Evolutionary conservation across 2,797 vertebrate genomes (phyloP), one percentile per base, ranked within the genome.

Genomic region (Epinephelus coioides): DNA sequence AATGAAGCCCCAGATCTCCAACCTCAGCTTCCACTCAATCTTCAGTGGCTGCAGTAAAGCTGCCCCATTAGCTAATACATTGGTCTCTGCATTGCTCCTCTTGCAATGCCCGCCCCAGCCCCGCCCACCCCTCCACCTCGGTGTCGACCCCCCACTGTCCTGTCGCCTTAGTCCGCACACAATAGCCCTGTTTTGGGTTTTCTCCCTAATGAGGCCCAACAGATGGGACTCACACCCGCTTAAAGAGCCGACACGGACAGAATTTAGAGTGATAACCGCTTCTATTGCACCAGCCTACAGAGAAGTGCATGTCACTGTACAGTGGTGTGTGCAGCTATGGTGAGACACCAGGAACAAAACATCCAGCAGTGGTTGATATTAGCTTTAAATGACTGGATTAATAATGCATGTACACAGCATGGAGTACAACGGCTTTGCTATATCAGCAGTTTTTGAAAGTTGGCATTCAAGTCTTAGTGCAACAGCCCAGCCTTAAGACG

Each of bases 201-300:
- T 73, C 23, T 71, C 34, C 23, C n/a, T 81, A 85, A 85, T 82
- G 72, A 87, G 75, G 38, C 38, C 77, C 69, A 87, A 73, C 88
- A 88, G 78, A 90, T 82, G 76, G 83, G 78, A 57, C 81, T 70
- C 59, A 40, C 74, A 56, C 56, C 47, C 12, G 3, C 56, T 53
- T 44, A 63, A 59, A 60, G 19, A 63, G 69, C 14, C 61, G 56
- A 53, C 27, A 21, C 27, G 21, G 69, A 25, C 49, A 23, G 61
- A 43, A 60, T 40, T 25, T 8, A 49, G 78, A 57, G 44, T 12
- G 53, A 64, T 55, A 12, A 64, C 60, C 61, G 46, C 51, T 40
- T 64, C 49, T 61, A 63, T 69, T 38, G 18, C 49, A 23, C 14
- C 12, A 34, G 19, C 27, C 19, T 34, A 19, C 53, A 38, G 56